Percentiles rank a stretch among this genome's conserved stretches.
Conservation (phyloP, 2,888 invertebrate species). For the Diaprepes abbreviatus region DNA sequence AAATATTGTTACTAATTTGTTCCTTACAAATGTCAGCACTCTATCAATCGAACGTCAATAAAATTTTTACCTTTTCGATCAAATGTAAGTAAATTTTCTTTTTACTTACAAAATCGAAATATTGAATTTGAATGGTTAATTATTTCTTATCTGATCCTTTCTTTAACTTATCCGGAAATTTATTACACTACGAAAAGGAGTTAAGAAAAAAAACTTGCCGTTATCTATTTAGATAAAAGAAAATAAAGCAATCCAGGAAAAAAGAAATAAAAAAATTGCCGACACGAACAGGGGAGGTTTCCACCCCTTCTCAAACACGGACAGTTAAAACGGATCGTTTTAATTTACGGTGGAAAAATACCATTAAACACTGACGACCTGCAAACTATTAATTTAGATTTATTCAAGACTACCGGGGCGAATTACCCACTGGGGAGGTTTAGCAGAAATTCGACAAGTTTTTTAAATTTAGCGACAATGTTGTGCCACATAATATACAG, state of each 20-base stretch:
- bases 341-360: background rate
- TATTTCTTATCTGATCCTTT: background rate
- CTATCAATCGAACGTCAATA: no score
- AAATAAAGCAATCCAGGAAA: background rate
- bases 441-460: no score
- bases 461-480: no score
- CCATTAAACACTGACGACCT: background rate
- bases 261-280: constrained; percentile 5
- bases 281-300: background rate
- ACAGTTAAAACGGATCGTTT: background rate
- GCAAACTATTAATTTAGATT: constrained; percentile 10
- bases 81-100: no score
- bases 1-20: no score
- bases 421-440: background rate
- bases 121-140: no score
- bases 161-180: background rate
- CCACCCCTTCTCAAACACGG: background rate
- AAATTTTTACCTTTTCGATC: no score
- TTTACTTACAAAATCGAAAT: no score
- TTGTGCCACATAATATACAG: no score
- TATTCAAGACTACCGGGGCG: background rate
- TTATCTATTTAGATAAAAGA: constrained; percentile 15
- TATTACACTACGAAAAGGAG: background rate
- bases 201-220: background rate
- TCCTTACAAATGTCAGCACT: no score